Base-by-base conservation (phyloP, 2,797 vertebrate species). In the Notolepis coatsorum region DNA sequence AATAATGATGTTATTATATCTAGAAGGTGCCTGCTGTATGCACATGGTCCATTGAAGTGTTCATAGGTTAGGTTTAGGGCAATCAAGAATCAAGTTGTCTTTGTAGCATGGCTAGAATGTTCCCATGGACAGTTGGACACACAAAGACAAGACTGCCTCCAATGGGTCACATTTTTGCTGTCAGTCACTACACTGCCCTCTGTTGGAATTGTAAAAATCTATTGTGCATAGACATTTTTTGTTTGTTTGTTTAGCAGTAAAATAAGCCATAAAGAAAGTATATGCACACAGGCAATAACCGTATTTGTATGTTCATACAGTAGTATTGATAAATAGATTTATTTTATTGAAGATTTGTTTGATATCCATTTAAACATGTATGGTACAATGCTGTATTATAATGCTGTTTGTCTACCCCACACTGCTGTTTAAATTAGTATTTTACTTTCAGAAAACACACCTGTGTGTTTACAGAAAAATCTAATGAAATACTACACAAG, bases 141-240 rank as follows among this genome's bases (percentile, higher is more conserved):
- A 23, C 31, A 42, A 7, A 42, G 10, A 67, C 46, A 28, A 39
- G 0, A 43, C 45, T 70, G 33, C 46, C 61, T 56, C 31, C 47
- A 61, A 53, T 30, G 28, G 31, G 38, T 55, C 43, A n/a, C 15
- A 35, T 61, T 79, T 70, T 71, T 46, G 65, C 27, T 65, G 38
- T 23, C 37, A 65, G 47, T 65, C 53, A 55, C 58, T 54, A 21
- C 24, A 24, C 47, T 60, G 28, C 39, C 55, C 68, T 58, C 67
- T 75, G 33, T 28, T 71, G 61, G 56, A 53, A 56, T 53, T 81
- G 78, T 83, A 79, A 81, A 9, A 72, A 74, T 30, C n/a, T 80
- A 80, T 56, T 54, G 43, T 84, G 85, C 80, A 84, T 25, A 18
- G 24, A 39, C 48, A 10, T 52, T 27, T 64, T 43, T 50, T 24